A percentile compares a stretch with the other conserved stretches of the same genome.
Conservation (phyloP, 2,888 invertebrate species). For the Drosophila melanosoma region DNA sequence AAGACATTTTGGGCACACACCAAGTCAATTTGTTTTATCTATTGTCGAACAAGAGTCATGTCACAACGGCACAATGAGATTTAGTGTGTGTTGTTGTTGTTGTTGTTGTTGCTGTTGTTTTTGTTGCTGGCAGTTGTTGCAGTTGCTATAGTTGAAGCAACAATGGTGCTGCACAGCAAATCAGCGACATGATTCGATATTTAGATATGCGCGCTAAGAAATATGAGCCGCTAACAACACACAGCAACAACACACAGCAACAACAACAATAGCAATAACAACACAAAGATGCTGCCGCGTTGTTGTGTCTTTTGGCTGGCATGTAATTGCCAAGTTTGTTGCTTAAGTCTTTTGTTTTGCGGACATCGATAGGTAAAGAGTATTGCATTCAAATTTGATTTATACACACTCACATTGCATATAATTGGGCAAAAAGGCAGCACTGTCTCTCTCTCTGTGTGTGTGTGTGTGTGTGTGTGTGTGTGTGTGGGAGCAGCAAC, state of each 20-base stretch:
- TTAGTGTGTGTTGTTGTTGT: conserved; percentile 63
- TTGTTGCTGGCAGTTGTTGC: conserved; percentile 19
- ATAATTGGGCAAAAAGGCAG: conserved; percentile 76
- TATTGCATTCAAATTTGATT: conserved; percentile 79
- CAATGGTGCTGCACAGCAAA: conserved; percentile 76
- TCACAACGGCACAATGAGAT: conserved; percentile 81
- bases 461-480: not conserved
- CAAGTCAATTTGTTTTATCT: conserved; percentile 84
- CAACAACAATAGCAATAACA: conserved; percentile 48
- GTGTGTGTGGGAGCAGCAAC: conserved; percentile 11
- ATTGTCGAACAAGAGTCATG: conserved; percentile 83
- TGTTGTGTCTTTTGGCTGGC: conserved; percentile 50
- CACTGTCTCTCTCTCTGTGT: conserved; percentile 38
- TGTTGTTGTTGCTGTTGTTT: conserved; percentile 17
- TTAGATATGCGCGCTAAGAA: conserved; percentile 79
- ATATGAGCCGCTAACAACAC: conserved; percentile 78
- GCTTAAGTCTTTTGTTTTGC: conserved; percentile 78
- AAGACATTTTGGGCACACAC: conserved; percentile 83
- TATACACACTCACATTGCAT: conserved; percentile 70
- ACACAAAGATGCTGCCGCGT: conserved; percentile 63
- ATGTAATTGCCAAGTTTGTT: conserved; percentile 80
- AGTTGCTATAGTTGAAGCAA: conserved; percentile 34
- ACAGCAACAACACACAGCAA: conserved; percentile 47
- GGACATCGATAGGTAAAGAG: conserved; percentile 64
- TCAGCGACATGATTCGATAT: conserved; percentile 81